phyloP scores from a whole-genome alignment of 1,140 invertebrate genomes.

The Oncopeltus fasciatus region DNA sequence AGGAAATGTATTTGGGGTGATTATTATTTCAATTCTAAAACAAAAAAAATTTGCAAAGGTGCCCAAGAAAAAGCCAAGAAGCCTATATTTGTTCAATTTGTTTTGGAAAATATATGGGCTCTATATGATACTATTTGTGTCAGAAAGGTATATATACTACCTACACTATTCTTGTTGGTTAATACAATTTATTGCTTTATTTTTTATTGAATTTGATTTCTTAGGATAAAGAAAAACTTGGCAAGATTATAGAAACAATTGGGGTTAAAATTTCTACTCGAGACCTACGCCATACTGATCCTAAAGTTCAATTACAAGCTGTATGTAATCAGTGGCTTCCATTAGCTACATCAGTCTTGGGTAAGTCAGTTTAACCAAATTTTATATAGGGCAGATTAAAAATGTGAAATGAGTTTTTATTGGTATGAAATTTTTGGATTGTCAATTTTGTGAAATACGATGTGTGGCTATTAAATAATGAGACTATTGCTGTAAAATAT shows the following conservation, averaged over 20 bases:
- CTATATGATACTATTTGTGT: slow-evolving; percentile 72
- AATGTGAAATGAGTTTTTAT: too few species aligned
- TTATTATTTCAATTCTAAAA: slow-evolving; percentile 78
- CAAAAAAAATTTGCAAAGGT: slow-evolving; percentile 73
- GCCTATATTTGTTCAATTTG: slow-evolving; percentile 88
- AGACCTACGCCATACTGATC: slow-evolving; percentile 66
- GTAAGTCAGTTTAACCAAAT: too few species aligned
- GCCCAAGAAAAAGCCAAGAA: slow-evolving; percentile 91
- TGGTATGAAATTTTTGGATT: too few species aligned
- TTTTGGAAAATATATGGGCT: slow-evolving; percentile 87
- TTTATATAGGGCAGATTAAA: too few species aligned
- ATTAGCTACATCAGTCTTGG: slow-evolving; percentile 58
- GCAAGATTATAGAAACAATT: slow-evolving; percentile 67
- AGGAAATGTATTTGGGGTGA: slow-evolving; percentile 84
- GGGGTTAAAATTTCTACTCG: slow-evolving; percentile 60
- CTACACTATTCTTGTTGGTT: not conserved
- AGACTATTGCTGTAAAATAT: too few species aligned
- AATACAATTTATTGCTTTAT: not conserved
- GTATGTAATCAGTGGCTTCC: slow-evolving; percentile 83
- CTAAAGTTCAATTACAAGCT: slow-evolving; percentile 59
- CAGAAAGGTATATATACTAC: slow-evolving; percentile 36
- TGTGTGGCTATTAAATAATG: too few species aligned
- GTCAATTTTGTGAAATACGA: too few species aligned
- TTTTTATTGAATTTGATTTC: slow-evolving; percentile 1
- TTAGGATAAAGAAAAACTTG: slow-evolving; percentile 63